Evolutionary conservation across 2,888 invertebrate genomes (phyloP).

Genomic region (Eucera pruinosa): DNA sequence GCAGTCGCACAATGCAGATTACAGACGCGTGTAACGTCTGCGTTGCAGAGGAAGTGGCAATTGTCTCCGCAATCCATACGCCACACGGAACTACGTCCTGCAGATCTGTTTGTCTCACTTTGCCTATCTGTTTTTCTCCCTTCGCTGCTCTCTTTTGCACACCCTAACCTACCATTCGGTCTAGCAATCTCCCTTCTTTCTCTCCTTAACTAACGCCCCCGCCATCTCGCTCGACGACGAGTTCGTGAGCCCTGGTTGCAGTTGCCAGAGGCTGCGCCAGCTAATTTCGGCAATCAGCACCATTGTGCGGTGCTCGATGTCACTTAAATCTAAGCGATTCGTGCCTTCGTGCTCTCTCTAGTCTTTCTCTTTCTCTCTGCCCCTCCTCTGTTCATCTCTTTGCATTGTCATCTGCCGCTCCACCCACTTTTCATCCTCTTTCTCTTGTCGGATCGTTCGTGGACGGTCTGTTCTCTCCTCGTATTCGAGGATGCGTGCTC

Average conservation of each 20-base stretch:
- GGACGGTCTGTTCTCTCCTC: neutral
- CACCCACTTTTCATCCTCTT: constrained; percentile 7
- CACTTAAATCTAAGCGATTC: constrained; percentile 70
- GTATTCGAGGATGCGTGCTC: neutral
- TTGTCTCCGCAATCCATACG: constrained; percentile 74
- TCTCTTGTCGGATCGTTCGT: neutral
- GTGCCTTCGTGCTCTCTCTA: constrained; percentile 23
- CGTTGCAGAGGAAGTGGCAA: constrained; percentile 76
- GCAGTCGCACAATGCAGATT: constrained; percentile 60
- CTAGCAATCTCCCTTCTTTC: constrained; percentile 45
- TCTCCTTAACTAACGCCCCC: constrained; percentile 31
- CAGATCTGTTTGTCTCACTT: constrained; percentile 40
- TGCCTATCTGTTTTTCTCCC: constrained; percentile 1
- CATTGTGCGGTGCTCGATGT: constrained; percentile 71
- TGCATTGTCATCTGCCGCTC: constrained; percentile 29
- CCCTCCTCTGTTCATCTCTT: constrained; percentile 6
- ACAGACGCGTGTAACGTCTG: constrained; percentile 51
- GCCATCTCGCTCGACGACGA: constrained; percentile 40
- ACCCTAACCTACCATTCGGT: constrained; percentile 21
- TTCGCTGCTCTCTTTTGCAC: constrained; percentile 7
- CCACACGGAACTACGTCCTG: constrained; percentile 53
- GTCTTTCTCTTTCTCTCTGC: neutral
- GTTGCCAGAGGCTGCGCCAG: constrained; percentile 66
- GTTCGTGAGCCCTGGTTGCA: constrained; percentile 37
- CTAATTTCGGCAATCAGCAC: constrained; percentile 77